Conservation (phyloP, 2,113 vertebrate species). For the Xenus cinereus region DNA sequence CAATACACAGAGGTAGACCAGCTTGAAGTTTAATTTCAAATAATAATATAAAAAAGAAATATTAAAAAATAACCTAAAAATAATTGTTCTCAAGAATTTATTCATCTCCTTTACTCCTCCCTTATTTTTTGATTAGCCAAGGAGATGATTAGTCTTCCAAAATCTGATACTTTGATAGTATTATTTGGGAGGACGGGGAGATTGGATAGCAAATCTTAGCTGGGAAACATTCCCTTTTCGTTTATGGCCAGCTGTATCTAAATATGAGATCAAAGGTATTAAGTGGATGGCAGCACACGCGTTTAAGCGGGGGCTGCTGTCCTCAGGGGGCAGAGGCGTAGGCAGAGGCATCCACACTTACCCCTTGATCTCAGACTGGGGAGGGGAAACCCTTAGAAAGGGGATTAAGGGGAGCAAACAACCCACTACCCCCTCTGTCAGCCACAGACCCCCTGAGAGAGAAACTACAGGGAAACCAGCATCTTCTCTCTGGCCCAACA, state of each 20-base stretch:
- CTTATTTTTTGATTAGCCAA: background rate
- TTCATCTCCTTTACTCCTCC: background rate
- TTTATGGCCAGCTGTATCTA: conserved; percentile 4
- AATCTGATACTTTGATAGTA: background rate
- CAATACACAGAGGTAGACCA: background rate
- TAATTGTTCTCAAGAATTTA: background rate
- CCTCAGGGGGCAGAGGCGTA: background rate
- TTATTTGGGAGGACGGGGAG: background rate
- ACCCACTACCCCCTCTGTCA: background rate
- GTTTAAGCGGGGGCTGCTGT: background rate
- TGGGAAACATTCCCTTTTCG: background rate
- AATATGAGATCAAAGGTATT: background rate
- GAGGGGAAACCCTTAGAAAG: background rate
- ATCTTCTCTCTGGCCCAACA: background rate
- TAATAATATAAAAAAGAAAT: background rate
- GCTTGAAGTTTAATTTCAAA: background rate
- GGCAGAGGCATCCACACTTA: background rate
- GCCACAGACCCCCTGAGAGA: background rate
- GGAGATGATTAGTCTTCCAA: background rate
- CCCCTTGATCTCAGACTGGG: background rate
- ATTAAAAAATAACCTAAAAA: background rate
- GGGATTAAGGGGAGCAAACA: conserved; percentile 10
- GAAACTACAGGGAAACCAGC: background rate
- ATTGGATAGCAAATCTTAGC: background rate
- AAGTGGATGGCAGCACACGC: background rate